phyloP scores from a whole-genome alignment of 92 coral and sea anemone genomes.

The Blastomussa wellsi region DNA sequence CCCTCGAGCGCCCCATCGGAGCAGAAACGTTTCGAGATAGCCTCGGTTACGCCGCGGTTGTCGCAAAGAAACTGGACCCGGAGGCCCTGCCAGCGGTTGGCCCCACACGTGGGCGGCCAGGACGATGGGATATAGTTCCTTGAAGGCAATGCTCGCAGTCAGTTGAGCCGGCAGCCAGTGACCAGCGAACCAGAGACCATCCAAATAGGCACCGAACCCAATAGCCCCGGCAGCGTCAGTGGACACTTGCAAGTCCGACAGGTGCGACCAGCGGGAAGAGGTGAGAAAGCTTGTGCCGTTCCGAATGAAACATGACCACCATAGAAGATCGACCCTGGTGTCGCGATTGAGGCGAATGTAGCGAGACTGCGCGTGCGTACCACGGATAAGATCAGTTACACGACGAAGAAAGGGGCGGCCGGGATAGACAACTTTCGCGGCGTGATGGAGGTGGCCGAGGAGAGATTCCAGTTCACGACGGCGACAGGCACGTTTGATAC shows the following conservation, averaged over 20 bases:
- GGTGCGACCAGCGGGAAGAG: conserved; percentile 28
- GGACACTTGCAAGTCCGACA: conserved; percentile 25
- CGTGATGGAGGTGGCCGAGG: not conserved
- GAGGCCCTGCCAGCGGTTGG: no score
- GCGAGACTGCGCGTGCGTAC: no score
- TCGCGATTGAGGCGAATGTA: conserved; percentile 6
- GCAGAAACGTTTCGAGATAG: conserved; percentile 6
- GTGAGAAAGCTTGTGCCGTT: conserved; percentile 26
- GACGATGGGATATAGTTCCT: conserved; percentile 45
- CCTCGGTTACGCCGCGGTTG: conserved; percentile 51
- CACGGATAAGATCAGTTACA: conserved; percentile 14
- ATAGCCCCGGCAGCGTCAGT: no score
- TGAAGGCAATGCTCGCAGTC: conserved; percentile 9
- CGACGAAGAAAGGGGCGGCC: conserved; percentile 35
- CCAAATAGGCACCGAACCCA: conserved; percentile 13
- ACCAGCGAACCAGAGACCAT: conserved; percentile 4
- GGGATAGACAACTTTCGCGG: conserved; percentile 16
- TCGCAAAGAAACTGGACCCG: no score
- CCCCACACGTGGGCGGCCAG: no score
- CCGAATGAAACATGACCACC: conserved; percentile 28
- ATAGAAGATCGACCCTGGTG: not conserved
- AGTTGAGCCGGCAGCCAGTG: not conserved
- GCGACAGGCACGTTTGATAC: no score
- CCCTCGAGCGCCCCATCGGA: not conserved
- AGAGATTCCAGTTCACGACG: no score